A percentile compares a stretch with the other conserved stretches of the same genome.
Conservation (phyloP, 2,113 vertebrate species). For the Austrofundulus limnaeus region DNA sequence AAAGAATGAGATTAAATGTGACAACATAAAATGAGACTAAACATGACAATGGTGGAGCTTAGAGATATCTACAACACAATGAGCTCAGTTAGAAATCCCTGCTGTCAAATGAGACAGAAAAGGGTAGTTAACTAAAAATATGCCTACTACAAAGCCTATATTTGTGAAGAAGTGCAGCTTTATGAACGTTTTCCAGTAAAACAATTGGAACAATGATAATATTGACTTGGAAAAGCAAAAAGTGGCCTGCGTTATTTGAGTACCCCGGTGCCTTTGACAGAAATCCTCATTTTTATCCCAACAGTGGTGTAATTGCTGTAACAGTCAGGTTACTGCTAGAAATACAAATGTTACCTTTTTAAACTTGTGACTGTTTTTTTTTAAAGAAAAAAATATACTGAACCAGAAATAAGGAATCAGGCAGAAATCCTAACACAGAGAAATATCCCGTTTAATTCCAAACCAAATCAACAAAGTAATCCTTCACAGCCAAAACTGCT, state of each 20-base stretch:
- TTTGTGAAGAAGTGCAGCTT: background rate
- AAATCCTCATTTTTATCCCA: conserved; percentile 16
- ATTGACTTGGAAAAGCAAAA: background rate
- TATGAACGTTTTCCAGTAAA: background rate
- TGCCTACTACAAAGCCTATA: background rate
- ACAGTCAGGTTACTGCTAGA: conserved; percentile 18
- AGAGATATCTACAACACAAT: conserved; percentile 44
- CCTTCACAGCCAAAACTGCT: conserved; percentile 53
- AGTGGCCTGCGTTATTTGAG: background rate
- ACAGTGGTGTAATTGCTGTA: conserved; percentile 10
- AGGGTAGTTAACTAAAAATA: background rate
- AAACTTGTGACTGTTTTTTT: conserved; percentile 10
- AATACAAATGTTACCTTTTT: conserved; percentile 22
- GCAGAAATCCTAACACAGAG: conserved; percentile 36
- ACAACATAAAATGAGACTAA: conserved; percentile 57
- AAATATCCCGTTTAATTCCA: conserved; percentile 61
- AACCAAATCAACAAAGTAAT: conserved; percentile 65
- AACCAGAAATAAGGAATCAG: conserved; percentile 48
- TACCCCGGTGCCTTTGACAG: conserved; percentile 6
- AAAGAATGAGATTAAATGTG: conserved; percentile 59
- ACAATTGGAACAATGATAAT: background rate
- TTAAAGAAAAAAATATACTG: background rate
- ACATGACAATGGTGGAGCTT: conserved; percentile 47
- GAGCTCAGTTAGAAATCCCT: conserved; percentile 49
- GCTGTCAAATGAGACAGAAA: conserved; percentile 46